Evolutionary conservation across 2,797 vertebrate species (phyloP).

Genomic region (Fistularia tabacaria): DNA sequence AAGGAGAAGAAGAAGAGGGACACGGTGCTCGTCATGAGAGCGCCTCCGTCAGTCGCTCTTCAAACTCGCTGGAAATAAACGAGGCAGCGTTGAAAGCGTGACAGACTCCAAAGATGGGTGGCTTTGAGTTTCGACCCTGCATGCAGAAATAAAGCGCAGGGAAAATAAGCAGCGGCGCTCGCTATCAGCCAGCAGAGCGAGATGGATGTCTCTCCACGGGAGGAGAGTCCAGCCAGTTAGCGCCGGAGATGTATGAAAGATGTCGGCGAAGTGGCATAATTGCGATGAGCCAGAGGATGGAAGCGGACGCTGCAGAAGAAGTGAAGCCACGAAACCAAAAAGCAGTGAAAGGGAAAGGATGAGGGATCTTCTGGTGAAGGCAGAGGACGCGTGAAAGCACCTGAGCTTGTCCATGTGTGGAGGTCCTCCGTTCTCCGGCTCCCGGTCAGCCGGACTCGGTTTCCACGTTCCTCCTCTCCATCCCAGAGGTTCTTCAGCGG

Average conservation of each 20-base stretch:
- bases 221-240: conserved; percentile 49
- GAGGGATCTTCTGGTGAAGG: too few species aligned
- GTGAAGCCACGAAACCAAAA: conserved; percentile 46
- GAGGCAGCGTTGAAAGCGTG: conserved; percentile 6
- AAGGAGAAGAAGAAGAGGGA: too few species aligned
- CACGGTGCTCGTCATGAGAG: too few species aligned
- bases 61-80: background rate
- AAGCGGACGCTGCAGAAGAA: conserved; percentile 48
- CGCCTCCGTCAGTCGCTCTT: too few species aligned
- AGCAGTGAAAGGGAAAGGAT: too few species aligned
- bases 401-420: too few species aligned
- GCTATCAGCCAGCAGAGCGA: conserved; percentile 43
- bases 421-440: too few species aligned
- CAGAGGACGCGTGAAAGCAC: too few species aligned
- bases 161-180: conserved; percentile 47
- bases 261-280: conserved; percentile 49
- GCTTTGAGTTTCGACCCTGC: conserved; percentile 16
- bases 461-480: too few species aligned
- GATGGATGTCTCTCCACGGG: conserved; percentile 40
- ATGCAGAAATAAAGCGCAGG: conserved; percentile 15
- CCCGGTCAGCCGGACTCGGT: too few species aligned
- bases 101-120: conserved; percentile 18
- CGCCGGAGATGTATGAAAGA: conserved; percentile 38
- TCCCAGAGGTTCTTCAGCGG: too few species aligned
- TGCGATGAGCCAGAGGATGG: conserved; percentile 52